phyloP scores from a whole-genome alignment of 2,113 vertebrate species.

The Donacobius atricapilla region DNA sequence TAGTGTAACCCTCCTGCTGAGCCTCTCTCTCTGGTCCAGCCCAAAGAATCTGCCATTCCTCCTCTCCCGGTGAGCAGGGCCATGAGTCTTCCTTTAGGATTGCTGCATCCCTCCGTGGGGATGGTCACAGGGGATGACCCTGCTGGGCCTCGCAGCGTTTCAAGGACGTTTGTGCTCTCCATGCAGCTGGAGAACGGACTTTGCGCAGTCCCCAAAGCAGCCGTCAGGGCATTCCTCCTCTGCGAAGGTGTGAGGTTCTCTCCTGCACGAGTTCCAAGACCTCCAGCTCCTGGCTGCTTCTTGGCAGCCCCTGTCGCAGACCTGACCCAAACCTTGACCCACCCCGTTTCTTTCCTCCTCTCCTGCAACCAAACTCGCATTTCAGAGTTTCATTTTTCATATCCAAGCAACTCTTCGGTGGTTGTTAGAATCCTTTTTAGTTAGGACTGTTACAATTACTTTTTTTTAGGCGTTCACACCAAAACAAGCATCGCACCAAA shows the following conservation, averaged over 20 bases:
- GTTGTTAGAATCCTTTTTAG: neutral
- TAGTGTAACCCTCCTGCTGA: neutral
- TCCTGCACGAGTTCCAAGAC: neutral
- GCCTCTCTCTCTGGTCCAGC: neutral
- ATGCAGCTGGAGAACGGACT: neutral
- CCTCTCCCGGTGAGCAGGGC: neutral
- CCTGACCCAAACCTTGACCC: neutral
- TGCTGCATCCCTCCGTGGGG: neutral
- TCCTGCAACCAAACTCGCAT: neutral
- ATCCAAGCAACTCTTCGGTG: neutral
- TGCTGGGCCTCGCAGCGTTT: accelerated
- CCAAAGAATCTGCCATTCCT: neutral
- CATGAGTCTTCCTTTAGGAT: neutral
- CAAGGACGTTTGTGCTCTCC: neutral
- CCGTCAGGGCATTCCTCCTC: neutral
- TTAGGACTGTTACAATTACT: neutral
- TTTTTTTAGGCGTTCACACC: neutral
- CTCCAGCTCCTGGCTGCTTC: neutral
- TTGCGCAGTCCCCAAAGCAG: neutral
- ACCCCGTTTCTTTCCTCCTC: neutral
- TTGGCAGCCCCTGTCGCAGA: neutral
- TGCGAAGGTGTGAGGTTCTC: neutral
- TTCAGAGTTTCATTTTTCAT: neutral
- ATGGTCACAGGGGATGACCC: neutral
- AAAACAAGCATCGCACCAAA: neutral